These are phyloP conservation scores for Drosophila kanapiae DNA, from an alignment of 1,140 invertebrate species.

Conservation along the genomic window DNA sequence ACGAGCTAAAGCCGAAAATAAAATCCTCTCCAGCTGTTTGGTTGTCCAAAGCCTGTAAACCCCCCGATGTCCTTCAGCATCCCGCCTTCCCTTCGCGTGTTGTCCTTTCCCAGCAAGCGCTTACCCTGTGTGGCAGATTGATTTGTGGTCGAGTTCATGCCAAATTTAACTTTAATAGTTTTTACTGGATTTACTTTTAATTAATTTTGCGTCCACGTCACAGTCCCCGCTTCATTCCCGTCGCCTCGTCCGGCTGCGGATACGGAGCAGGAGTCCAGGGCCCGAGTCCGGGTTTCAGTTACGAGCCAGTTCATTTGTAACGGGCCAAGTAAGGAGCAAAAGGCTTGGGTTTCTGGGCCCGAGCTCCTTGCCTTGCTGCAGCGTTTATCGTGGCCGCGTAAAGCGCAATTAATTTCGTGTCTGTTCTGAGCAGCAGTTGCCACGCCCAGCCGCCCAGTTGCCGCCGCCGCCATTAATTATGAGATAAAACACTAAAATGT, in stretches of 20 bases:
- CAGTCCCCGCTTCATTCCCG: not conserved
- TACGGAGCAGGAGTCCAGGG: constrained; percentile 1
- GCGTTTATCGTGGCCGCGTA: constrained; percentile 79
- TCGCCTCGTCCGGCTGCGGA: not conserved
- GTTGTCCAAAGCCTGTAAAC: constrained; percentile 1
- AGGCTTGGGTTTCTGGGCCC: constrained; percentile 13
- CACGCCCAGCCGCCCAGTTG: constrained; percentile 42
- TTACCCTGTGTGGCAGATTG: constrained; percentile 78
- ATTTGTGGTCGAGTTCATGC: constrained; percentile 82
- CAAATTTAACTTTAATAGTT: constrained; percentile 83
- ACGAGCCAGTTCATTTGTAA: constrained; percentile 77
- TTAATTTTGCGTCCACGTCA: constrained; percentile 63
- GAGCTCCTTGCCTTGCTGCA: constrained; percentile 19
- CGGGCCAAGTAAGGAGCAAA: constrained; percentile 39
- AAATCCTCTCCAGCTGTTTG: constrained; percentile 52
- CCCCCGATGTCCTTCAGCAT: constrained; percentile 1
- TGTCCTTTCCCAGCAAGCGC: constrained; percentile 52
- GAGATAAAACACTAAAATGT: constrained; percentile 84
- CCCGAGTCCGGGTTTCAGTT: constrained; percentile 47
- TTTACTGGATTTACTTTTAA: constrained; percentile 83
- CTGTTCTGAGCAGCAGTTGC: constrained; percentile 71
- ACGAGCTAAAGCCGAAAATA: constrained; percentile 59
- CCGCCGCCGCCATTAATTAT: constrained; percentile 77
- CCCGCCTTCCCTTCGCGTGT: constrained; percentile 1
- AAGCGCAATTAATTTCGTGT: constrained; percentile 82